Base-by-base conservation (phyloP, 2,797 vertebrate species). In the Macroramphosus scolopax region DNA sequence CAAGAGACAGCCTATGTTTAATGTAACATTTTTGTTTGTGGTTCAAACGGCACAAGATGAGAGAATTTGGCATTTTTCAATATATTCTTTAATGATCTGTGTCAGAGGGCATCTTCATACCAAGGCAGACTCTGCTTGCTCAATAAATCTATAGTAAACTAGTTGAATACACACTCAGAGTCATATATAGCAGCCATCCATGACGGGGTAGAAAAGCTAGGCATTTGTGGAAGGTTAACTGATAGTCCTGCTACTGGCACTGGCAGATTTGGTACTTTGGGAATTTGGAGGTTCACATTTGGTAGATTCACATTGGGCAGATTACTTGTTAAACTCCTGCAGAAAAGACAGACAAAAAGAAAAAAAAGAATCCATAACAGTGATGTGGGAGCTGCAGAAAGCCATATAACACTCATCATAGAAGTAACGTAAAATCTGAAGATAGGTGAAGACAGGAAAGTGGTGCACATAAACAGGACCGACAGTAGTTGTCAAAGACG, bases 271-370 rank as follows among this genome's bases (percentile, higher is more conserved):
- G 97, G 97, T 94, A 99, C 96, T 99, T 98, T 99, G 91, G 97
- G 97, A 91, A 92, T 92, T 92, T 92, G 89, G 90, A 99, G 97
- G 91, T 98, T 98, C 92, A 99, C 96, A 97, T 98, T 98, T 93
- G 97, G 97, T 92, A 99, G 96, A 91, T 98, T 98, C 95, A 99
- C 97, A 98, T 98, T 98, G 94, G 97, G 96, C 91, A 99, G 97
- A 95, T 98, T 98, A 99, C 97, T 99, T 95, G 97, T 98, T 98
- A 99, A 98, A 97, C 96, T 99, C 97, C 97, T 99, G 96, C 91
- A 94, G 95, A 98, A 96, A 93, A 97, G 95, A 98, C 94, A 98
- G 95, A 99, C 94, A 99, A 94, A 99, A 98, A 96, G 86, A 91
- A 97, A 94, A 36, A 95, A 90, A 88, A 87, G 72, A 89, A 87